These are phyloP conservation scores for Coryphaenoides rupestris DNA, from an alignment of 2,113 vertebrate genomes.

Conservation along the genomic window DNA sequence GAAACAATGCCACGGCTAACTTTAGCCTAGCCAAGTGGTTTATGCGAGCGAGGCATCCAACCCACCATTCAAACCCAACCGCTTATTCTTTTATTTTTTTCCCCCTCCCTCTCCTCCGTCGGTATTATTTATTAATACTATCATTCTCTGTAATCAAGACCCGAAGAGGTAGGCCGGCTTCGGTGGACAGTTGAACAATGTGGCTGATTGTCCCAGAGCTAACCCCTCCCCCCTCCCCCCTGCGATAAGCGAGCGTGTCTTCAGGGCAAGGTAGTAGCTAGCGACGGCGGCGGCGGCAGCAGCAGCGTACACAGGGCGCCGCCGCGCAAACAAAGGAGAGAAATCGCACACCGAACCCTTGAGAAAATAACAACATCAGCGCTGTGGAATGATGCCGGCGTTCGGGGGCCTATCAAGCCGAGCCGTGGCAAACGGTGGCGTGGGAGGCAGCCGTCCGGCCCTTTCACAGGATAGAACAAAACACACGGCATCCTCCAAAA, in stretches of 20 bases:
- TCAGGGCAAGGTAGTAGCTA: conserved; percentile 64
- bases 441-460: conserved; percentile 56
- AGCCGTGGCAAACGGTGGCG: conserved; percentile 35
- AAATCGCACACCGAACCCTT: conserved; percentile 64
- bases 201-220: conserved; percentile 67
- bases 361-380: conserved; percentile 67
- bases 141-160: conserved; percentile 68
- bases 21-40: conserved; percentile 79
- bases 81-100: conserved; percentile 69
- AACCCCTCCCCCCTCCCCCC: no score
- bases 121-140: conserved; percentile 70
- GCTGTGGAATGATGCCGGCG: conserved; percentile 49
- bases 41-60: conserved; percentile 61
- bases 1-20: conserved; percentile 89
- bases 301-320: conserved; percentile 65
- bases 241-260: conserved; percentile 61
- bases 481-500: conserved; percentile 48
- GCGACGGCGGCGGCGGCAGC: no score
- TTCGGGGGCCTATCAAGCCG: conserved; percentile 51
- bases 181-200: conserved; percentile 71
- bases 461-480: conserved; percentile 69
- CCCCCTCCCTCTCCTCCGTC: background rate
- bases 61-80: conserved; percentile 67
- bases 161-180: conserved; percentile 58
- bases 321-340: conserved; percentile 69